A percentile compares a stretch with the other conserved stretches of the same genome.
phyloP scores from a whole-genome alignment of 2,113 vertebrate genomes.

The Eidolon helvum region DNA sequence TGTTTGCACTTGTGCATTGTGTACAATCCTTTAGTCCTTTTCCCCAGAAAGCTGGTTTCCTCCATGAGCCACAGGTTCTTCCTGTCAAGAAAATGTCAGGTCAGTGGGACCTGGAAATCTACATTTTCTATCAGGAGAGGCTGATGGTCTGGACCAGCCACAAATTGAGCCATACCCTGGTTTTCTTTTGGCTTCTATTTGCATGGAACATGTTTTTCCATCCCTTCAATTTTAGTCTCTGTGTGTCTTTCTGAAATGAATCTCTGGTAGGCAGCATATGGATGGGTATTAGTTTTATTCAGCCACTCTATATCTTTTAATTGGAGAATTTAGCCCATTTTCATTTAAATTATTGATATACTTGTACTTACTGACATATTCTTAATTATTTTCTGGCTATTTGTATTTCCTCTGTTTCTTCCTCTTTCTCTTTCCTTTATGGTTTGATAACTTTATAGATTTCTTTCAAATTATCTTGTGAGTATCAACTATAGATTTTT shows the following conservation, averaged over 20 bases:
- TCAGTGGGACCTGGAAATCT: neutral
- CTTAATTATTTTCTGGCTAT: too few species aligned
- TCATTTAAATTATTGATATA: neutral
- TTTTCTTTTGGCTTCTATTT: neutral
- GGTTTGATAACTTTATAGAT: too few species aligned
- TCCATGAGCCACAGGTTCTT: neutral
- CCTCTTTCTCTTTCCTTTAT: too few species aligned
- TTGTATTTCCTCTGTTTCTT: too few species aligned
- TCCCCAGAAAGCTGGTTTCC: neutral
- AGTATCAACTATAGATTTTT: too few species aligned
- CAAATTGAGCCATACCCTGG: neutral
- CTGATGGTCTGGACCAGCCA: neutral
- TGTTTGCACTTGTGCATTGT: neutral
- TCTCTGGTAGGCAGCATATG: neutral
- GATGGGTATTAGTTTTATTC: neutral
- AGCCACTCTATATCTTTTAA: neutral
- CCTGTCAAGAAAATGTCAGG: neutral
- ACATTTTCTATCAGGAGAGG: neutral
- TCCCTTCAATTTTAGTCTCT: neutral
- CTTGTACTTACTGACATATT: neutral
- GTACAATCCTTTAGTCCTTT: neutral
- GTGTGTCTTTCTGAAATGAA: neutral
- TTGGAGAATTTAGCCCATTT: neutral
- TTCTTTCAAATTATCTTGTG: too few species aligned
- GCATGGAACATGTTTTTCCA: neutral